Conservation (phyloP, 2,888 invertebrate species). For the Drosophila quinaria region DNA sequence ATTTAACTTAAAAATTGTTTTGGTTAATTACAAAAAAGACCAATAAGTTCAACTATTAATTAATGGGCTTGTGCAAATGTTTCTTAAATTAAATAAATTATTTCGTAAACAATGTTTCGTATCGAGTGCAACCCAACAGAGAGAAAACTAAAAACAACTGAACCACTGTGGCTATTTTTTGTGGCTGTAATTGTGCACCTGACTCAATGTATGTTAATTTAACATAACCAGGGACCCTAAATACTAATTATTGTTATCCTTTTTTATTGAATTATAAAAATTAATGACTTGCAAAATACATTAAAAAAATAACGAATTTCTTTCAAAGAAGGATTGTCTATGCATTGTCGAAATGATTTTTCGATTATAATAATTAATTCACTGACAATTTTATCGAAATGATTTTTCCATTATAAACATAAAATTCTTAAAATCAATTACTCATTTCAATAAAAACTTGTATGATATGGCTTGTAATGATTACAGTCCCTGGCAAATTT, state of each 20-base stretch:
- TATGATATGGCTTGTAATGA: not conserved
- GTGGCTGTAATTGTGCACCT: not conserved
- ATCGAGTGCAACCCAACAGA: conserved; percentile 54
- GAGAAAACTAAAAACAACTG: conserved; percentile 35
- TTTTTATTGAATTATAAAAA: not conserved
- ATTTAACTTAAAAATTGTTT: conserved; percentile 74
- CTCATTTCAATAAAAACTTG: no score
- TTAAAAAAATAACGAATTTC: no score
- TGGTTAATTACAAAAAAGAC: conserved; percentile 80
- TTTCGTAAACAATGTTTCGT: conserved; percentile 48
- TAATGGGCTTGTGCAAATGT: conserved; percentile 44
- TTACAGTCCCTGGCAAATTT: not conserved
- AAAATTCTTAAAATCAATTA: not conserved
- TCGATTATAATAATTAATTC: not conserved
- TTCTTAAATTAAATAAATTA: conserved; percentile 55
- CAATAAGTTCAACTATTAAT: conserved; percentile 45
- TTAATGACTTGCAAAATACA: not conserved
- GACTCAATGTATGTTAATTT: conserved; percentile 4
- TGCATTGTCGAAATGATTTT: no score
- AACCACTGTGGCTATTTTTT: conserved; percentile 12
- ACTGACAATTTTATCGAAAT: not conserved
- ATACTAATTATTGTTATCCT: no score
- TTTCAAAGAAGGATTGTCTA: no score
- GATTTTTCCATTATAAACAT: not conserved
- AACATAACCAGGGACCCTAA: not conserved